Base-by-base conservation (phyloP, 2,797 vertebrate species). In the Borostomias antarcticus region DNA sequence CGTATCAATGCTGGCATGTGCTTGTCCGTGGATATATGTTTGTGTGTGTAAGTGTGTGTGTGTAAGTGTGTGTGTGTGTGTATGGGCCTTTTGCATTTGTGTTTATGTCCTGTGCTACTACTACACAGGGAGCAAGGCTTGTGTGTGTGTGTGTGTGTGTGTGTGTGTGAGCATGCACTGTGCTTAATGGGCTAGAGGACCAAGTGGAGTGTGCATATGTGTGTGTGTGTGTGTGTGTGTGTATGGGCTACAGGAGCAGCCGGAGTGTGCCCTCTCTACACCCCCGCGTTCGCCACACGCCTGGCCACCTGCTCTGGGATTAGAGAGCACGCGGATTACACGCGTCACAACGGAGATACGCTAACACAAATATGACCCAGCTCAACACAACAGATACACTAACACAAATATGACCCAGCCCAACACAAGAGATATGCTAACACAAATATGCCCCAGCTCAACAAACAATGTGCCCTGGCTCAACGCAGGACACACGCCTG, bases 231-330 rank as follows among this genome's bases (percentile, higher is more conserved):
- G 62, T 45, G 71, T 53, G 58, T n/a, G 35, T 40, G 61, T 45
- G 64, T 33, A 43, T 52, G 59, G 23, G 35, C 51, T n/a, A 23
- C n/a, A 23, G 51, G 57, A 28, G 33, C 61, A 51, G 61, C n/a
- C 76, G 82, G 86, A 76, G 84, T 73, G 84, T 83, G 88, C 76
- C 85, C 85, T 70, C 77, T 37, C 63, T 69, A 70, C 85, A 73
- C 81, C 85, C 80, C 81, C 77, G 66, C 75, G 72, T 79, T 64
- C 82, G 77, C 84, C 89, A 88, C 90, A 90, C 87, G 87, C 85
- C 83, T 76, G 81, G 71, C 91, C 91, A 93, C 91, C 91, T 92
- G 91, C 85, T 92, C 89, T 7, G 81, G 88, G 89, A 92, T 91
- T 91, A 91, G 87, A 77, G 84, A 88, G 86, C 87, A 86, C 82